Conservation (phyloP, 2,113 vertebrate species). For the Aix galericulata region DNA sequence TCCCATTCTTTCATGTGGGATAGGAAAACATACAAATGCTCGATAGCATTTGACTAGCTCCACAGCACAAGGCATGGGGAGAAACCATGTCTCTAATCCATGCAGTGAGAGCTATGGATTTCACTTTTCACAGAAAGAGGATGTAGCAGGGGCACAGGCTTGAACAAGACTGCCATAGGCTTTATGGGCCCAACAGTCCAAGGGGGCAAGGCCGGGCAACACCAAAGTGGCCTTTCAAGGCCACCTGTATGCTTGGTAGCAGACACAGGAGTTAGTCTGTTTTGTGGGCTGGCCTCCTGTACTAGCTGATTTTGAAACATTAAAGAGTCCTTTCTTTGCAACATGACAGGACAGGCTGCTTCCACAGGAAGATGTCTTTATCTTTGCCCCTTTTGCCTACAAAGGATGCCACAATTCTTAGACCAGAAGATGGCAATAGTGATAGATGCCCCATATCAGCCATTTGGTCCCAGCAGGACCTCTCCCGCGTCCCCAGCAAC, state of each 20-base stretch:
- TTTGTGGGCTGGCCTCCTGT: neutral
- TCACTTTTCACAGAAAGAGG: neutral
- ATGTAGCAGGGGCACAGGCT: neutral
- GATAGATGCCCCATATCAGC: neutral
- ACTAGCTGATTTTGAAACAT: neutral
- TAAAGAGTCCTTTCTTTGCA: neutral
- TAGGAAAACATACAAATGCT: neutral
- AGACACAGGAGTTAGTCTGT: neutral
- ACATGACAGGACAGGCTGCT: neutral
- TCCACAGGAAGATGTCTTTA: neutral
- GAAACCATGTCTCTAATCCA: neutral
- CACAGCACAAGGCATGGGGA: neutral
- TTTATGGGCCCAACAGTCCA: neutral
- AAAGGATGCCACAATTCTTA: neutral
- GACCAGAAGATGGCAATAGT: neutral
- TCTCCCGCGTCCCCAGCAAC: neutral
- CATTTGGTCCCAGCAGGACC: neutral
- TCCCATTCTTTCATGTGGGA: neutral
- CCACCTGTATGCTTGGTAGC: neutral
- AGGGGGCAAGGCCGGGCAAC: neutral
- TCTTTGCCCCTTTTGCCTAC: neutral
- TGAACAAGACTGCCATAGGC: neutral
- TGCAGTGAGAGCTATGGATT: accelerated
- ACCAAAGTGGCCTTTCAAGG: neutral
- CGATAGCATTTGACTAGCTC: neutral